Percentiles rank a stretch among this genome's conserved stretches.
phyloP scores from a whole-genome alignment of 2,797 vertebrate species.

The Huso huso region DNA sequence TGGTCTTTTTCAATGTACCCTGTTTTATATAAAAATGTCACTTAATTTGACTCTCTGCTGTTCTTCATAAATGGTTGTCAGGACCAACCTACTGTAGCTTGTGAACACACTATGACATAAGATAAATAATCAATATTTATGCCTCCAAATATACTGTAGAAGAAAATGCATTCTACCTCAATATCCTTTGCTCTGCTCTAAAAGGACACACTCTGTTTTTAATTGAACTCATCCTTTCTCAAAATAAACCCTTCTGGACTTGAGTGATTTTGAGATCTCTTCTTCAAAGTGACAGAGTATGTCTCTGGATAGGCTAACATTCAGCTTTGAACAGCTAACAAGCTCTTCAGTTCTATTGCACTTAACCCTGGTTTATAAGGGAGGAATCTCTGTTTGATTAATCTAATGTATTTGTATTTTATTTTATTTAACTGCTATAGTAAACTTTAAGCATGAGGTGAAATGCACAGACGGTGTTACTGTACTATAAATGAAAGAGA shows the following conservation, averaged over 20 bases:
- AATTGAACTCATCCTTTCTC: slow-evolving; percentile 36
- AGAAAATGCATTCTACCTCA: no score
- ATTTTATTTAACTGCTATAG: no score
- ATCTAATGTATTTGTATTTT: not conserved
- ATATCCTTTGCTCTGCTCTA: slow-evolving; percentile 14
- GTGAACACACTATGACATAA: no score
- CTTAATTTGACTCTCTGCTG: no score
- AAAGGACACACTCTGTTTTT: slow-evolving; percentile 29
- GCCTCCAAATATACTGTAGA: no score
- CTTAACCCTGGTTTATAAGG: slow-evolving; percentile 14
- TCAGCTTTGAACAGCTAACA: slow-evolving; percentile 9
- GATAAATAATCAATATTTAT: no score
- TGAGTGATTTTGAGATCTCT: slow-evolving; percentile 2
- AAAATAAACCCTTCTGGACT: slow-evolving; percentile 20
- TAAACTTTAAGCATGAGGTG: not conserved
- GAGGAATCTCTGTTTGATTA: slow-evolving; percentile 4
- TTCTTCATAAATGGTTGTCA: no score
- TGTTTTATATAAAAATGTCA: no score
- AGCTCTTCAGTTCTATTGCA: slow-evolving; percentile 10
- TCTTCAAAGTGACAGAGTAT: not conserved
- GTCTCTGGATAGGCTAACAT: slow-evolving; percentile 12
- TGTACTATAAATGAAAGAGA: slow-evolving; percentile 12
- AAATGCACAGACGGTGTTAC: no score
- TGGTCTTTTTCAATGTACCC: no score
- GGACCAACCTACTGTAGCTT: no score